Evolutionary conservation across 23 tunicate species (phyloP), one percentile per base, ranked within the genome.

Genomic region (Trididemnum miniatum): DNA sequence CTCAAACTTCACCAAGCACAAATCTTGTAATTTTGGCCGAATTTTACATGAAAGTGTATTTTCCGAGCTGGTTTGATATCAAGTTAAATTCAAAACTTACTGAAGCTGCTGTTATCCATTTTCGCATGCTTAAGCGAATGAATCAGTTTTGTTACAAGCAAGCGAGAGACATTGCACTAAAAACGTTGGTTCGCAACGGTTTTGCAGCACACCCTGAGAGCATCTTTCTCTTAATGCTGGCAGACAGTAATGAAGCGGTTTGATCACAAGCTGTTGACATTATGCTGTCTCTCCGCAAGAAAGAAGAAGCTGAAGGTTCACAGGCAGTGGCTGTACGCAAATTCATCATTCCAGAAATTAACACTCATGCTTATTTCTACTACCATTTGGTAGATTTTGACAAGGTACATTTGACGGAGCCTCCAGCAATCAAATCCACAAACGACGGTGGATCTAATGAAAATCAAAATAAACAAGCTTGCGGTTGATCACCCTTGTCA

Each of bases 41-140:
- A 34, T 35, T 57, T 78, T n/a, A 36, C 23, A 63, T 20, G 37
- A 24, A 35, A 31, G 25, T 78, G 77, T 78, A 62, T 31, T 78
- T 78, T 30, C 83, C 77, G 22, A 52, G 71, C 26, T 78, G 83
- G 83, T 78, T 78, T 62, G 83, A 51, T 60, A 31, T 78, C 65
- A 78, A 78, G 23, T 25, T 78, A 27, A 52, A 78, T 33, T 51
- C 49, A 22, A 34, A 52, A 30, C 25, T 78, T 1, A 51, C 18
- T 23, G 4, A 78, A 34, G 76, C 37, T 24, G 67, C 83, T 50
- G 65, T 52, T 26, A 78, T 63, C 65, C 63, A 52, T 60, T 78
- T 52, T 23, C 49, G 65, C 69, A n/a, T 78, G 65, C 71, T 78
- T 9, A 34, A 52, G 71, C 33, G 83, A 27, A 57, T 78, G 5